Percentiles rank a stretch among this genome's conserved stretches.
These are phyloP conservation scores for Falco biarmicus DNA, from an alignment of 2,797 vertebrate genomes.

Conservation along the genomic window DNA sequence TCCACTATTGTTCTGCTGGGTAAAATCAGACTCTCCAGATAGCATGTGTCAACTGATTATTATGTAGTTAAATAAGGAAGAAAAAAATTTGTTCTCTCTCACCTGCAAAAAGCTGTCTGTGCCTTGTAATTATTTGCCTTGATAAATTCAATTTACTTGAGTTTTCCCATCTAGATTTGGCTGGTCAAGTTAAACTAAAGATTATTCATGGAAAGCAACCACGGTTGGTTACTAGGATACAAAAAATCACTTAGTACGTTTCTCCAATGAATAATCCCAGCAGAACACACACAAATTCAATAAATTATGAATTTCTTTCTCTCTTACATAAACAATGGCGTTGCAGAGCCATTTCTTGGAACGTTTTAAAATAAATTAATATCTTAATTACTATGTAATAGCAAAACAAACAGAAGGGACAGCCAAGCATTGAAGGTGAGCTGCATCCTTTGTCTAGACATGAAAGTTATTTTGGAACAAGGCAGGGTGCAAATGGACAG, in stretches of 20 bases:
- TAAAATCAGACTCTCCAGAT: conserved; percentile 20
- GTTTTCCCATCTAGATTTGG: conserved; percentile 14
- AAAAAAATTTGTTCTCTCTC: not conserved
- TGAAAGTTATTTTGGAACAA: conserved; percentile 1
- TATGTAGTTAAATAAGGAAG: conserved; percentile 32
- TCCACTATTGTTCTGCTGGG: not conserved
- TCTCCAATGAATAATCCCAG: conserved; percentile 54
- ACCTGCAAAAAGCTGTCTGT: conserved; percentile 15
- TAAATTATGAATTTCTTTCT: conserved; percentile 57
- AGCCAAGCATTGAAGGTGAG: conserved; percentile 44
- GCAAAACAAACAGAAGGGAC: conserved; percentile 6
- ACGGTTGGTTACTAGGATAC: conserved; percentile 67
- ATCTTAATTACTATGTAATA: conserved; percentile 33
- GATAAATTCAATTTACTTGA: conserved; percentile 36
- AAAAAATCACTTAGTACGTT: conserved; percentile 50
- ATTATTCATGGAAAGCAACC: conserved; percentile 59
- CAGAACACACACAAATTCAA: conserved; percentile 66
- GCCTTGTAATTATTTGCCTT: conserved; percentile 40
- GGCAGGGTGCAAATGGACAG: not conserved
- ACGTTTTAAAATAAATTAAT: conserved; percentile 31
- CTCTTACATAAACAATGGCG: conserved; percentile 43
- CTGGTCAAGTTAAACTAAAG: conserved; percentile 44
- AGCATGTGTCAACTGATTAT: conserved; percentile 33
- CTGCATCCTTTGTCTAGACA: conserved; percentile 27
- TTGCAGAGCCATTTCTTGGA: conserved; percentile 51